These are phyloP conservation scores for Drosophila kanapiae DNA, from an alignment of 1,140 invertebrate genomes.

Conservation along the genomic window DNA sequence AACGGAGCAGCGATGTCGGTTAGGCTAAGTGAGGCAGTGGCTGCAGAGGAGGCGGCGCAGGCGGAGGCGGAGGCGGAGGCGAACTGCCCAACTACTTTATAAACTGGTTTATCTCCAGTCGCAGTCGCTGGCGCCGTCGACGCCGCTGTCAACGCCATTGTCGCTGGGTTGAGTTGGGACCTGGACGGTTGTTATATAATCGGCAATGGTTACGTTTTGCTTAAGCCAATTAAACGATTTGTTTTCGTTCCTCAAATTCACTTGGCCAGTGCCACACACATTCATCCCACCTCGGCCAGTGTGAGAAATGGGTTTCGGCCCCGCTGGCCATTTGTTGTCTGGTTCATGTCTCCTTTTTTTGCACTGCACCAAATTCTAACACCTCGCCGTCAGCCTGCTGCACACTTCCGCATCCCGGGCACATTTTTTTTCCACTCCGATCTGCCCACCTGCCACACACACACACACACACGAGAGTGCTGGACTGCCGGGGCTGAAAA, in stretches of 20 bases:
- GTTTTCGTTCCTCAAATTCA: constrained; percentile 80
- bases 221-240: constrained; percentile 82
- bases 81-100: constrained; percentile 32
- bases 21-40: constrained; percentile 62
- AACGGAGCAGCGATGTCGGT: constrained; percentile 37
- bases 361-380: constrained; percentile 71
- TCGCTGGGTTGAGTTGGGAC: constrained; percentile 62
- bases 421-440: constrained; percentile 28
- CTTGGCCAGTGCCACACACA: constrained; percentile 66
- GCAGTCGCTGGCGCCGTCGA: constrained; percentile 20
- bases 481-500: constrained; percentile 19
- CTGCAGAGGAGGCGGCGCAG: not conserved
- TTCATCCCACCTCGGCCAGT: constrained; percentile 11
- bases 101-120: constrained; percentile 44
- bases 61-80: constrained; percentile 11
- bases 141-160: constrained; percentile 66
- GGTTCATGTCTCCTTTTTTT: constrained; percentile 8
- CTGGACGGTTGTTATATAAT: constrained; percentile 72
- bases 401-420: constrained; percentile 68
- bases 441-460: constrained; percentile 64
- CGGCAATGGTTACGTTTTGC: constrained; percentile 78
- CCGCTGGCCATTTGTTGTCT: constrained; percentile 34
- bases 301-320: constrained; percentile 52
- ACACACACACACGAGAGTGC: not conserved
- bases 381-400: constrained; percentile 69